Evolutionary conservation across 2,113 vertebrate genomes (phyloP), one percentile per base, ranked within the genome.

Genomic region (Oostethus manadensis): DNA sequence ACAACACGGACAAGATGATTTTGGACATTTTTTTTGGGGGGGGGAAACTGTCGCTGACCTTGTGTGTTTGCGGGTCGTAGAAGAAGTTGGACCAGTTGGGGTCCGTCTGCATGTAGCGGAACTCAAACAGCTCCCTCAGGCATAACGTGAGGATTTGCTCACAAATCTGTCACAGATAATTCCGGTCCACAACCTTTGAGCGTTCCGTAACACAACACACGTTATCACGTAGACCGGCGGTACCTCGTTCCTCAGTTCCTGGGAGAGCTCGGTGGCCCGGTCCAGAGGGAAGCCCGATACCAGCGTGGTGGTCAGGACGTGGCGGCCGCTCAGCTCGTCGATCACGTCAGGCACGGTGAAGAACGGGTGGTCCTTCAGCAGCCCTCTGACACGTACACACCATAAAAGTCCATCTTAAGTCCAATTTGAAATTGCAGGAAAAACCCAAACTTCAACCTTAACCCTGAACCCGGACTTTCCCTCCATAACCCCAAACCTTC

Each of bases 1-100:
- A 45, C 14, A 70, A 55, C 4, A 22, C 21, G 71, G 3, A 49
- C 38, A 35, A 0, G 47, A 11, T 26, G 3, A 60, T 17, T 14
- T 48, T 1, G 8, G 20, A 22, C 9, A 1, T 20, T 17, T 21
- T 9, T n/a, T n/a, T n/a, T n/a, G n/a, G n/a, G 13, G n/a, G 1
- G n/a, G 6, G 47, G 10, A 55, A 44, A 8, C 16, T n/a, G 11
- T 17, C 56, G 18, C 89, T 84, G 83, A 96, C 97, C 93, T 84
- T 93, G 82, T 98, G 92, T 15, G 87, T 85, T 74, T 97, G 91
- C 0, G 97, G 97, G 55, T 99, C 92, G 0, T 99, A 99, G 74
- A 99, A 93, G 86, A 99, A 99, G 86, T 99, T 99, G 40, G 97
- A 98, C 97, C 97, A 99, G 88, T 99, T 99, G 21, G 97, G 97